These are phyloP conservation scores for Littorina saxatilis DNA, from an alignment of 1,140 invertebrate species.

Conservation along the genomic window DNA sequence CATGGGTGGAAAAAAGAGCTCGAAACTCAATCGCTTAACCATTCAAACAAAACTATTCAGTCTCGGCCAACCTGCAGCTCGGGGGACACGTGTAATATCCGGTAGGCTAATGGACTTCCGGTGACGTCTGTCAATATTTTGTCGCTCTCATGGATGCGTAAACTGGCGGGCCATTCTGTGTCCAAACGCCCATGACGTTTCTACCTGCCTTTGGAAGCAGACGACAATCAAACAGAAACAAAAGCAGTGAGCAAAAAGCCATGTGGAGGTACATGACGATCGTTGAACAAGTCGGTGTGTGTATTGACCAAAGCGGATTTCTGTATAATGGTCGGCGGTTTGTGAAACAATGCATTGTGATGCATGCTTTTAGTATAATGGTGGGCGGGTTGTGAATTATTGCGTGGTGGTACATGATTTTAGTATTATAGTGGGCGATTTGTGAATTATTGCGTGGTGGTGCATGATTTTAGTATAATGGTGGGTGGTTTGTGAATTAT, in stretches of 20 bases:
- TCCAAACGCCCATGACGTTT: not conserved
- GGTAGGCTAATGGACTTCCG: slow-evolving; percentile 31
- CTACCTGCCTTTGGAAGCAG: not conserved
- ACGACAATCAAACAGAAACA: slow-evolving; percentile 6
- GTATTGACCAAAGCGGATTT: no score
- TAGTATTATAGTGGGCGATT: no score
- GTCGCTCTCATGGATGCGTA: slow-evolving; percentile 20
- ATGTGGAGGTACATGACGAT: no score
- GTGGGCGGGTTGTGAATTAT: no score
- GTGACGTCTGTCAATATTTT: slow-evolving; percentile 24
- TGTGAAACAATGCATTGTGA: no score
- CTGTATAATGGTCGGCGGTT: no score
- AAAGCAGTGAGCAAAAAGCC: slow-evolving; percentile 3
- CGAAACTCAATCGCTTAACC: slow-evolving; percentile 6
- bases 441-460: no score
- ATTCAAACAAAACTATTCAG: not conserved
- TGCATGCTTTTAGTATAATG: no score
- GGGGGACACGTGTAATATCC: slow-evolving; percentile 32
- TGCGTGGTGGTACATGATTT: no score
- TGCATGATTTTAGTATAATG: no score
- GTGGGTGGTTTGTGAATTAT: no score
- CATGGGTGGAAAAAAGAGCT: not conserved
- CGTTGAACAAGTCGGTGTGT: no score
- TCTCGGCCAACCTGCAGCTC: not conserved
- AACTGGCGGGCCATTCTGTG: not conserved